A percentile compares a stretch with the other conserved stretches of the same genome.
Conservation (phyloP, 2,888 invertebrate genomes). For the Zaprionus obscuricornis region DNA sequence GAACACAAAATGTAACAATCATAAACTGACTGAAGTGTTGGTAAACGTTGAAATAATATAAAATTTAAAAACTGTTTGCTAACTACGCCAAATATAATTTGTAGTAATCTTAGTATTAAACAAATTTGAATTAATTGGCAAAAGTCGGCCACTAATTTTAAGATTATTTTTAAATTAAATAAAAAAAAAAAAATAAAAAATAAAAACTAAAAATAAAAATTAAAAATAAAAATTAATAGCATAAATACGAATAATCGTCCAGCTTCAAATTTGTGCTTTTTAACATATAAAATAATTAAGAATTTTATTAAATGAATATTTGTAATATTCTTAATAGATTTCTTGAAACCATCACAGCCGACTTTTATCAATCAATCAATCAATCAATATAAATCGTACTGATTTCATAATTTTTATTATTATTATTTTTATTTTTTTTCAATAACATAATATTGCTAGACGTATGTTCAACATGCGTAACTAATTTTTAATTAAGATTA, state of each 20-base stretch:
- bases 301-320: too few relatives aligned
- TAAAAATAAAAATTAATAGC: too few relatives aligned
- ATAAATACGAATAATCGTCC: too few relatives aligned
- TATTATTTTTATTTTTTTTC: too few relatives aligned
- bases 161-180: constrained; percentile 18
- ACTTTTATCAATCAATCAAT: too few relatives aligned
- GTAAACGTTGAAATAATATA: constrained; percentile 32
- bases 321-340: too few relatives aligned
- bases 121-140: constrained; percentile 7
- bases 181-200: not conserved
- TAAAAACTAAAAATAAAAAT: too few relatives aligned
- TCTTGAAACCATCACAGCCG: too few relatives aligned
- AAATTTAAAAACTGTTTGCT: constrained; percentile 80
- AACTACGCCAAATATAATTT: constrained; percentile 63
- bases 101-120: constrained; percentile 45
- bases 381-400: constrained; percentile 31
- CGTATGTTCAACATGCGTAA: constrained; percentile 62
- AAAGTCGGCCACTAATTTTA: too few relatives aligned
- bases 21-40: constrained; percentile 56
- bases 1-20: constrained; percentile 33
- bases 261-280: too few relatives aligned
- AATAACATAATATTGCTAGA: constrained; percentile 2
- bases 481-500: constrained; percentile 27
- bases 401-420: constrained; percentile 21
- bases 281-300: too few relatives aligned